phyloP scores from a whole-genome alignment of 2,888 invertebrate species.

The Protula sp. region DNA sequence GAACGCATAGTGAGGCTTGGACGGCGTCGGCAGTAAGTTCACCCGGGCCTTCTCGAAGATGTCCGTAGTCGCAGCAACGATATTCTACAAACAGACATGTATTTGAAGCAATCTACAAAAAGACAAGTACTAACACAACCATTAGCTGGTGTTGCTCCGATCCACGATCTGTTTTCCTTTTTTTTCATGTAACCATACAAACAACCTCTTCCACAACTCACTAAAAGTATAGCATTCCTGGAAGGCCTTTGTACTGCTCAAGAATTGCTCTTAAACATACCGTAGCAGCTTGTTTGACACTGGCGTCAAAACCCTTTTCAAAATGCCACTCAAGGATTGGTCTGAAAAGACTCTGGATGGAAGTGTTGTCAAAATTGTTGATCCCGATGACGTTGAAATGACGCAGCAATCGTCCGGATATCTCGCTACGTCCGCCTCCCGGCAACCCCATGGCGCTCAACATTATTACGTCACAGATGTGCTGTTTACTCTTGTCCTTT shows the following conservation, averaged over 20 bases:
- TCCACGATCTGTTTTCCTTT: too few species aligned
- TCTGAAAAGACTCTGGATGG: slow-evolving; percentile 50
- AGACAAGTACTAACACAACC: not conserved
- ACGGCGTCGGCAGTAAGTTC: slow-evolving; percentile 50
- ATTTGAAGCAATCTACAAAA: too few species aligned
- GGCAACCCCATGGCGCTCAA: slow-evolving; percentile 52
- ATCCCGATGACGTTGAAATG: slow-evolving; percentile 52
- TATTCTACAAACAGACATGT: slow-evolving; percentile 43
- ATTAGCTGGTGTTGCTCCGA: not conserved
- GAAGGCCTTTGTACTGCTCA: too few species aligned
- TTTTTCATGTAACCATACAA: too few species aligned
- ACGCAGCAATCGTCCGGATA: slow-evolving; percentile 48
- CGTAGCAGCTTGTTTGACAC: slow-evolving; percentile 31
- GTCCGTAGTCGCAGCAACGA: slow-evolving; percentile 47
- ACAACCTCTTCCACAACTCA: too few species aligned
- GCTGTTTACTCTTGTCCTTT: slow-evolving; percentile 46
- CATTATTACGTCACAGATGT: slow-evolving; percentile 47
- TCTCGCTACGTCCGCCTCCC: slow-evolving; percentile 49
- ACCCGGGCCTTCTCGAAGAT: slow-evolving; percentile 47
- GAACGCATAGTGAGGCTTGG: slow-evolving; percentile 52
- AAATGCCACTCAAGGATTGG: slow-evolving; percentile 54
- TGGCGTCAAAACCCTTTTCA: slow-evolving; percentile 39
- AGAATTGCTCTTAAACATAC: too few species aligned
- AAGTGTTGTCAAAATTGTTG: slow-evolving; percentile 50
- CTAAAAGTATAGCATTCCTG: too few species aligned